Evolutionary conservation across 2,888 invertebrate species (phyloP).

Genomic region (Nyleta sp.): DNA sequence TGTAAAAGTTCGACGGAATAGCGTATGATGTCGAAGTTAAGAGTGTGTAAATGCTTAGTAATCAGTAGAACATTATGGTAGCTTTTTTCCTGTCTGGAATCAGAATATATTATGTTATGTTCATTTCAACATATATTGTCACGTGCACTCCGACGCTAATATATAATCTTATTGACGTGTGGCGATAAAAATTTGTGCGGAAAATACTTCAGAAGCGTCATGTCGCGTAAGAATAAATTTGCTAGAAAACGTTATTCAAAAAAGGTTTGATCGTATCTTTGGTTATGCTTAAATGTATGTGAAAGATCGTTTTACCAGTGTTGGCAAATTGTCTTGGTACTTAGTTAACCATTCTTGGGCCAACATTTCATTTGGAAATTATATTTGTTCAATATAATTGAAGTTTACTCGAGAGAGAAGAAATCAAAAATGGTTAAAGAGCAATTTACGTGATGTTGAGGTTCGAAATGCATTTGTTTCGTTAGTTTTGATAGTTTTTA

Average conservation of each 20-base stretch:
- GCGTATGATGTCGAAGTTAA: conserved; percentile 14
- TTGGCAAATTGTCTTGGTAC: too few species aligned
- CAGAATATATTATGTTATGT: conserved; percentile 53
- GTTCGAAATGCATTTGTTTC: too few species aligned
- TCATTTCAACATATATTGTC: conserved; percentile 54
- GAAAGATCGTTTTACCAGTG: too few species aligned
- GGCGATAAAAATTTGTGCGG: conserved; percentile 21
- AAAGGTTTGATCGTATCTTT: too few species aligned
- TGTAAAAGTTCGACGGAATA: not conserved
- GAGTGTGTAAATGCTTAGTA: conserved; percentile 26
- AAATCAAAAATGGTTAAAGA: too few species aligned
- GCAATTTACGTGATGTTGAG: too few species aligned
- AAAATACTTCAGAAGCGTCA: conserved; percentile 12
- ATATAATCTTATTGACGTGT: conserved; percentile 7
- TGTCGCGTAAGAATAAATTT: conserved; percentile 5
- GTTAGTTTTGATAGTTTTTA: too few species aligned
- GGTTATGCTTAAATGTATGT: too few species aligned
- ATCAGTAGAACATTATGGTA: conserved; percentile 58
- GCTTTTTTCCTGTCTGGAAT: conserved; percentile 30
- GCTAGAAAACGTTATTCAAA: conserved; percentile 10
- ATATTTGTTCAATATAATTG: too few species aligned
- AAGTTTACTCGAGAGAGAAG: too few species aligned
- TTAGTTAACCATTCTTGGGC: too few species aligned
- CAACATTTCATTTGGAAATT: too few species aligned
- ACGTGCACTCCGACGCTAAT: conserved; percentile 15